A percentile compares a stretch with the other conserved stretches of the same genome.
Evolutionary conservation across 2,797 vertebrate genomes (phyloP).

Genomic region (Liparis tanakae): DNA sequence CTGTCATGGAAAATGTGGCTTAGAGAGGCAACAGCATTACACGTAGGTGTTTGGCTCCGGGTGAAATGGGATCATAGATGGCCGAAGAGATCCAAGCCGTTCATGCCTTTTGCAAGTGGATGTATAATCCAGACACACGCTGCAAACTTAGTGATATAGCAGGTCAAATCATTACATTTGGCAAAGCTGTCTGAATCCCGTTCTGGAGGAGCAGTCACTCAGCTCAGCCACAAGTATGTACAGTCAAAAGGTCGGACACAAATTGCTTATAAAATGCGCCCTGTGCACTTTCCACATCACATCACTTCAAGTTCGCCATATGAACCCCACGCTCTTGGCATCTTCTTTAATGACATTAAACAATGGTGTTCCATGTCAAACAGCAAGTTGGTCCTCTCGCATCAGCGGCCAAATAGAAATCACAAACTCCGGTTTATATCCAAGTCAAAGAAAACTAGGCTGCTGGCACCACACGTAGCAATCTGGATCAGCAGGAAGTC

Average conservation of each 20-base stretch:
- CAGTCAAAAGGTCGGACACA: slow-evolving; percentile 52
- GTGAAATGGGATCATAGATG: slow-evolving; percentile 5
- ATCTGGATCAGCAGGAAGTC: slow-evolving; percentile 62
- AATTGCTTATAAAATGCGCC: slow-evolving; percentile 58
- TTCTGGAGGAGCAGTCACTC: slow-evolving; percentile 42
- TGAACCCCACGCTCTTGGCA: slow-evolving; percentile 72
- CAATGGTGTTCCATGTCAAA: slow-evolving; percentile 68
- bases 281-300: slow-evolving; percentile 65
- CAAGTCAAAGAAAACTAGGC: slow-evolving; percentile 62
- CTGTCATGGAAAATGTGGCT: slow-evolving; percentile 16
- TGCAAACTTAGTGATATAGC: slow-evolving; percentile 34
- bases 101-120: slow-evolving; percentile 10
- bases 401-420: slow-evolving; percentile 65
- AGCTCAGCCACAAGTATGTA: slow-evolving; percentile 57
- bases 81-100: slow-evolving; percentile 18
- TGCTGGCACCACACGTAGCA: slow-evolving; percentile 50
- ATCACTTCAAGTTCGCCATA: slow-evolving; percentile 60
- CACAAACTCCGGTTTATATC: slow-evolving; percentile 52
- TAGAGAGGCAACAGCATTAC: background rate
- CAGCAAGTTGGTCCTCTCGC: slow-evolving; percentile 54
- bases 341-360: slow-evolving; percentile 63
- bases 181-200: slow-evolving; percentile 38
- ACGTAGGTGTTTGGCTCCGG: slow-evolving; percentile 15
- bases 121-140: slow-evolving; percentile 23
- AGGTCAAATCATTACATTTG: slow-evolving; percentile 43